Percentiles rank a stretch among this genome's conserved stretches.
Conservation (phyloP, 2,888 invertebrate species). For the Euspilapteryx auroguttella region DNA sequence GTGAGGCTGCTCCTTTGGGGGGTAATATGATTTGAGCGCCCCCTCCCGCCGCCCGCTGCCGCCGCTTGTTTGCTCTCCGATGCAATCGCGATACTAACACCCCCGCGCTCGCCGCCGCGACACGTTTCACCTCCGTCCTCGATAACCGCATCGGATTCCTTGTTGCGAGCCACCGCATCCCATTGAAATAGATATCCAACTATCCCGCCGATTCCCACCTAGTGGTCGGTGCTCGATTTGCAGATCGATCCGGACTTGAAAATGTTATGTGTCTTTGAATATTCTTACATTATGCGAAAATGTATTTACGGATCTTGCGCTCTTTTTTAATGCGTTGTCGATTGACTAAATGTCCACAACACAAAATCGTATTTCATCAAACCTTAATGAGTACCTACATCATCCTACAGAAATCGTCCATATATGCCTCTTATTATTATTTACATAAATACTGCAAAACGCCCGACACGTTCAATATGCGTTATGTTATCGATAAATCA, state of each 20-base stretch:
- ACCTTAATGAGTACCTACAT: too few relatives aligned
- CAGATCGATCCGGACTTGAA: too few relatives aligned
- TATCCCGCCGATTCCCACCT: constrained; percentile 22
- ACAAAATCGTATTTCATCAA: too few relatives aligned
- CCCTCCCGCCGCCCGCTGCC: constrained; percentile 31
- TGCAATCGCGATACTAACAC: constrained; percentile 56
- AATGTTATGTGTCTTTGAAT: too few relatives aligned
- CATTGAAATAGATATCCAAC: constrained; percentile 53
- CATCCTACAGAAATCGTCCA: too few relatives aligned
- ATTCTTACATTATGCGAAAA: too few relatives aligned
- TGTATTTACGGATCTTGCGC: too few relatives aligned
- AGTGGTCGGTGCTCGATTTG: constrained; percentile 32
- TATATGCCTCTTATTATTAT: too few relatives aligned
- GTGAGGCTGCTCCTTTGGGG: constrained; percentile 38
- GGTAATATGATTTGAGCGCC: constrained; percentile 52
- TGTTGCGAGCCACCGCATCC: constrained; percentile 53
- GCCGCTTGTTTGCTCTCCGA: constrained; percentile 61
- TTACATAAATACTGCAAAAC: too few relatives aligned
- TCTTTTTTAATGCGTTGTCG: too few relatives aligned
- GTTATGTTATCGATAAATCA: constrained; percentile 24
- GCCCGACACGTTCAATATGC: too few relatives aligned
- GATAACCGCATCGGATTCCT: constrained; percentile 59
- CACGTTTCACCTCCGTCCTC: constrained; percentile 52
- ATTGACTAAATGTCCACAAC: too few relatives aligned
- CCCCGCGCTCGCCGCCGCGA: constrained; percentile 15